phyloP scores from a whole-genome alignment of 2,797 vertebrate species.

The Euthynnus affinis region DNA sequence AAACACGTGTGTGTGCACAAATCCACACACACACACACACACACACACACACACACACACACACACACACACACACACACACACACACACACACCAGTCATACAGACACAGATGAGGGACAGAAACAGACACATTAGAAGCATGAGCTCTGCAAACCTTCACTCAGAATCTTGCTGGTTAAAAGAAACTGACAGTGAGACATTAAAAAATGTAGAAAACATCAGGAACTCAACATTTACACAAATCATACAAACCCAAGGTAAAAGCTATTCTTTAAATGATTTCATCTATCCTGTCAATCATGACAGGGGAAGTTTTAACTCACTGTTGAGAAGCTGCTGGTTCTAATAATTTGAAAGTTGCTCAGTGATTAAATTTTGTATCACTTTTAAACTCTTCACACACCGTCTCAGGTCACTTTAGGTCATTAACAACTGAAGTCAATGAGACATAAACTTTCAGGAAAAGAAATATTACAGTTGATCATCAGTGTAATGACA shows the following conservation, averaged over 20 bases:
- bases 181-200: background rate
- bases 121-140: constrained; percentile 59
- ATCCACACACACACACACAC: constrained; percentile 40
- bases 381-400: background rate
- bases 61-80: constrained; percentile 36
- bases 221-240: background rate
- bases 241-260: background rate
- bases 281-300: constrained; percentile 3
- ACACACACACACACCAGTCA: constrained; percentile 38
- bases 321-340: background rate
- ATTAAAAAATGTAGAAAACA: constrained; percentile 20
- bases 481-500: constrained; percentile 4
- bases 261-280: background rate
- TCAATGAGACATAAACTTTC: background rate
- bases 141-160: constrained; percentile 39
- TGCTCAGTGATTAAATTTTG: background rate
- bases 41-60: too few relatives aligned
- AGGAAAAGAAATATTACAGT: background rate
- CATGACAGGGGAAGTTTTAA: background rate
- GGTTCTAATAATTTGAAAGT: background rate
- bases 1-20: constrained; percentile 44
- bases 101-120: constrained; percentile 53
- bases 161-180: constrained; percentile 3
- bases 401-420: background rate
- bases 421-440: too few relatives aligned